Evolutionary conservation across 2,797 vertebrate species (phyloP).

Genomic region (Danio albolineatus): DNA sequence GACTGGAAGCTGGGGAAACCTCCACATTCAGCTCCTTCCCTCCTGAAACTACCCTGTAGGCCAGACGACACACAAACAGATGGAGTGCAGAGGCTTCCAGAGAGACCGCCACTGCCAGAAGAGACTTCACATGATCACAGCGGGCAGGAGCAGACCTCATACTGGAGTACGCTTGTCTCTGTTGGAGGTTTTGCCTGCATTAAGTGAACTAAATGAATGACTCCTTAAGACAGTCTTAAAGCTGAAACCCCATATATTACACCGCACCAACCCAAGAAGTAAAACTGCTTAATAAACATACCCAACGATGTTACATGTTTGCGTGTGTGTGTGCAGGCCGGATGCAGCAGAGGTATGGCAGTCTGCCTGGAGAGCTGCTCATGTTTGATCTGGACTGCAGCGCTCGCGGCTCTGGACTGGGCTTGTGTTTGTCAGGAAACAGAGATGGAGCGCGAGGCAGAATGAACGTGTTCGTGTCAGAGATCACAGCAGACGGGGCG

Average conservation of each 20-base stretch:
- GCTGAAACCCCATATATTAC: slow-evolving; percentile 7
- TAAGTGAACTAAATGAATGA: neutral
- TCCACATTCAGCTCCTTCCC: slow-evolving; percentile 52
- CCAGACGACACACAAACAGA: slow-evolving; percentile 60
- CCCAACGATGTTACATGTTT: slow-evolving; percentile 19
- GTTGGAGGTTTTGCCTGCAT: slow-evolving; percentile 8
- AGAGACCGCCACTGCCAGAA: slow-evolving; percentile 48
- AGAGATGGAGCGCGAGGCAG: slow-evolving; percentile 84
- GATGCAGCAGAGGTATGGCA: slow-evolving; percentile 88
- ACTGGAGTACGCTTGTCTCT: slow-evolving; percentile 55
- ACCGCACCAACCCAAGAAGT: neutral
- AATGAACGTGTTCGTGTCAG: slow-evolving; percentile 90
- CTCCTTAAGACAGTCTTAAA: neutral
- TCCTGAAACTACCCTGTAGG: slow-evolving; percentile 66
- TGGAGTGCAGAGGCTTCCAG: slow-evolving; percentile 58
- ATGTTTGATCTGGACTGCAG: slow-evolving; percentile 93
- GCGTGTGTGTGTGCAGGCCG: slow-evolving; percentile 70
- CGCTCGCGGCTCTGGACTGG: slow-evolving; percentile 84
- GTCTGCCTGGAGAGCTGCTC: slow-evolving; percentile 86
- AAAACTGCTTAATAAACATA: neutral
- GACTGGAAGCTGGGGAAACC: slow-evolving; percentile 77
- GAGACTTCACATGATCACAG: slow-evolving; percentile 60
- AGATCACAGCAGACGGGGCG: slow-evolving; percentile 88
- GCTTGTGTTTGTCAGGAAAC: slow-evolving; percentile 88
- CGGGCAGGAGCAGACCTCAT: slow-evolving; percentile 44